Evolutionary conservation across 2,888 invertebrate species (phyloP).

Genomic region (Stenichneumon culpator): DNA sequence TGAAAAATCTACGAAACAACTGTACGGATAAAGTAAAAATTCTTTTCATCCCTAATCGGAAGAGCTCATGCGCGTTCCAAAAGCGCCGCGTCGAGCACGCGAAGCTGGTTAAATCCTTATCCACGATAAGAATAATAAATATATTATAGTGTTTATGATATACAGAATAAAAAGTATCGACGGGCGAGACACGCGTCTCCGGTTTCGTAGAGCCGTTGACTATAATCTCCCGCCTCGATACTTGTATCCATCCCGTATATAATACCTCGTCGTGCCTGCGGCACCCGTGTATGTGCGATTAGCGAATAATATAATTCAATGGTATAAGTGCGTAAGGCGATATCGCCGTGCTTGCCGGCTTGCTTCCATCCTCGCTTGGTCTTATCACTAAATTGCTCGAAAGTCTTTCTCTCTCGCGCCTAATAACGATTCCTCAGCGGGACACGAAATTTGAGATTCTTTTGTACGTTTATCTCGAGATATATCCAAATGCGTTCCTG

Average conservation of each 20-base stretch:
- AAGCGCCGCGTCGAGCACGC: slow-evolving; percentile 12
- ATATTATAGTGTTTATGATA: slow-evolving; percentile 1
- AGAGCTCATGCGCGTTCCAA: neutral
- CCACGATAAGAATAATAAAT: slow-evolving; percentile 22
- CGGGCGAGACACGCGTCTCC: slow-evolving; percentile 34
- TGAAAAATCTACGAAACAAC: neutral
- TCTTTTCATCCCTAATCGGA: slow-evolving; percentile 8
- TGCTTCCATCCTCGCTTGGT: slow-evolving; percentile 16
- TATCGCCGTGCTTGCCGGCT: slow-evolving; percentile 6
- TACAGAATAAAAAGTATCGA: slow-evolving; percentile 45
- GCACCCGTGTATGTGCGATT: slow-evolving; percentile 70
- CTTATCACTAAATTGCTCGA: slow-evolving; percentile 30
- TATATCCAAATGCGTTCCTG: slow-evolving; percentile 19
- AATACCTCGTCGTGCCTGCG: slow-evolving; percentile 1
- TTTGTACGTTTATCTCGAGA: slow-evolving; percentile 6
- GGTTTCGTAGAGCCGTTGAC: slow-evolving; percentile 31
- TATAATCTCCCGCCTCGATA: slow-evolving; percentile 29
- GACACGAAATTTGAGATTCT: slow-evolving; percentile 46
- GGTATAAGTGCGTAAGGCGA: slow-evolving; percentile 54
- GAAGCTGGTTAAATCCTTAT: slow-evolving; percentile 31
- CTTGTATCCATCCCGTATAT: slow-evolving; percentile 29
- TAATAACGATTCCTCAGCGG: neutral
- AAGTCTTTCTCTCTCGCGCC: slow-evolving; percentile 1
- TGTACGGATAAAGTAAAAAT: neutral
- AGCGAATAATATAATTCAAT: slow-evolving; percentile 72